phyloP scores from a whole-genome alignment of 1,140 invertebrate species.

The Periplaneta americana region DNA sequence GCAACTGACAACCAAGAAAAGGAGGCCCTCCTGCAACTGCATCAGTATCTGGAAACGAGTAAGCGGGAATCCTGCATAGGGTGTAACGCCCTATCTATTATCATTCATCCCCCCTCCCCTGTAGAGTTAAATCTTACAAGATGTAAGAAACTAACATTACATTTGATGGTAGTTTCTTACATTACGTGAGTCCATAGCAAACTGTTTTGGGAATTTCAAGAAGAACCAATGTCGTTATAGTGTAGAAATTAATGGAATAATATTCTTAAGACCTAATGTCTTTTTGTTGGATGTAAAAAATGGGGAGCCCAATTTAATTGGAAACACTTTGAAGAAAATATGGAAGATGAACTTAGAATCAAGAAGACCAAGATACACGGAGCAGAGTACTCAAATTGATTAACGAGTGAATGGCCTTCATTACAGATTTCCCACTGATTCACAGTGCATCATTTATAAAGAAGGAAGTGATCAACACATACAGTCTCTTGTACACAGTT shows the following conservation, averaged over 20 bases:
- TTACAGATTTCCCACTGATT: conserved; percentile 41
- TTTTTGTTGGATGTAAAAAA: background rate
- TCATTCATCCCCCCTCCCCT: background rate
- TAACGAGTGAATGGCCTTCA: conserved; percentile 2
- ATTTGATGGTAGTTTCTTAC: background rate
- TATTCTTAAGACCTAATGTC: background rate
- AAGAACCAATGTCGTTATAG: background rate
- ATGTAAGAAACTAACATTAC: background rate
- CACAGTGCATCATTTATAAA: conserved; percentile 38
- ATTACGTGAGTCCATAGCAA: background rate
- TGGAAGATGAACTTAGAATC: background rate
- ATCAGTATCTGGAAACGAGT: conserved; percentile 23
- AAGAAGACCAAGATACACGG: background rate
- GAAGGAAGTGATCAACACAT: conserved; percentile 40
- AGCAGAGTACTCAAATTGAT: background rate
- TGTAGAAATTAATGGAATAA: background rate
- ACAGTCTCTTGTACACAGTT: conserved; percentile 45
- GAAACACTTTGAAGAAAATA: background rate
- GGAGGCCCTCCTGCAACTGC: conserved; percentile 18
- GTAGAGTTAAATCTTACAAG: background rate
- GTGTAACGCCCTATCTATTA: too few species aligned
- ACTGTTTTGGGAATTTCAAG: background rate
- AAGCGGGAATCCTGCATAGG: conserved; percentile 7
- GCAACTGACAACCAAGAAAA: conserved; percentile 21
- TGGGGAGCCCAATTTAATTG: background rate